These are phyloP conservation scores for Lagenorhynchus albirostris DNA, from an alignment of 2,113 vertebrate species.

Conservation along the genomic window DNA sequence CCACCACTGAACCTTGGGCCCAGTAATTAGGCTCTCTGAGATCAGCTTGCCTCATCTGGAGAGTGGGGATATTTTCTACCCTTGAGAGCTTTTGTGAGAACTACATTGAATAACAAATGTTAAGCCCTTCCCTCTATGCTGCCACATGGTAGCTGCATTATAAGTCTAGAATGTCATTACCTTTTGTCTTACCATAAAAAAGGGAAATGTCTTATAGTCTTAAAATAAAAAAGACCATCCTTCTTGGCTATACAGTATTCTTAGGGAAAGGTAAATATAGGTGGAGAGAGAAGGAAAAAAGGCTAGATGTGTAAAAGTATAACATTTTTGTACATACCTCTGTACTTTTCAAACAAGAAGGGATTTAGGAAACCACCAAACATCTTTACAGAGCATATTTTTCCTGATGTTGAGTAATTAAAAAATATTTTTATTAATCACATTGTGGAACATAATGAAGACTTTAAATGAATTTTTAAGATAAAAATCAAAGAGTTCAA, in stretches of 20 bases:
- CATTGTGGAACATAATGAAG: background rate
- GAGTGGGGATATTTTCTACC: background rate
- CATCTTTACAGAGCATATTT: background rate
- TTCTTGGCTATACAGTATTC: background rate
- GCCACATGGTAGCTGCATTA: background rate
- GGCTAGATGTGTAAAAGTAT: background rate
- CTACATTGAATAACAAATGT: background rate
- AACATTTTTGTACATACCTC: background rate
- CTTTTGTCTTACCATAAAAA: background rate
- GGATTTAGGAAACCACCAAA: background rate
- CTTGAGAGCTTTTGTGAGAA: background rate
- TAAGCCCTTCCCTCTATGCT: background rate
- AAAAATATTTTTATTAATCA: background rate
- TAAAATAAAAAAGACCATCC: background rate
- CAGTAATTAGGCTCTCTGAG: background rate
- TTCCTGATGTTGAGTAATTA: background rate
- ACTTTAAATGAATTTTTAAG: background rate
- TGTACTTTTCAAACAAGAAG: background rate
- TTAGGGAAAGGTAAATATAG: background rate
- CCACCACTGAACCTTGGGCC: background rate
- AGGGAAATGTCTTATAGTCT: background rate
- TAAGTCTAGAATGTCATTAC: background rate
- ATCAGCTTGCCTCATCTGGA: background rate
- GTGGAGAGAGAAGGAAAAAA: background rate
- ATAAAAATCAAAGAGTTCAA: background rate